Percentiles rank a stretch among this genome's conserved stretches.
These are phyloP conservation scores for Trachelipus rathkii DNA, from an alignment of 1,140 invertebrate species.

Conservation along the genomic window DNA sequence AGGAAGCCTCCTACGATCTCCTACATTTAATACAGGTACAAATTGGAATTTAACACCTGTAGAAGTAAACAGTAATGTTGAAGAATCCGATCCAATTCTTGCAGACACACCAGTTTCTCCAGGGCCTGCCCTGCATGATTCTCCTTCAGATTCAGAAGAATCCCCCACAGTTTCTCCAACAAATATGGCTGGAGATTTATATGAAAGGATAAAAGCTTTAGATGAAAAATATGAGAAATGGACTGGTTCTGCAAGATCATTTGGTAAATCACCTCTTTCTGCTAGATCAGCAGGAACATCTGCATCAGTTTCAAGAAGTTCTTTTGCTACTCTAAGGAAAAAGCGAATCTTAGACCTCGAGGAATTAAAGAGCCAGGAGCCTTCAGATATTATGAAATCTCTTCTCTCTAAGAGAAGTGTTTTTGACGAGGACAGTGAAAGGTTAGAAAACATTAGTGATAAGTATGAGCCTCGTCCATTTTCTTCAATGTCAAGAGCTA, in stretches of 20 bases:
- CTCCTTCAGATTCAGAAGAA: constrained; percentile 44
- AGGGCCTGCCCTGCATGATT: constrained; percentile 39
- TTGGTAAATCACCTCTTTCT: background rate
- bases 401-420: constrained; percentile 86
- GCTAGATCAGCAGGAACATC: constrained; percentile 35
- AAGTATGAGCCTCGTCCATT: constrained; percentile 70
- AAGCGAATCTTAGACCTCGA: constrained; percentile 63
- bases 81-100: constrained; percentile 25
- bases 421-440: constrained; percentile 91
- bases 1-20: constrained; percentile 31
- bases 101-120: constrained; percentile 39
- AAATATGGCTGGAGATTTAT: constrained; percentile 54
- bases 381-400: constrained; percentile 88
- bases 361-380: constrained; percentile 60
- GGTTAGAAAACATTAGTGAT: constrained; percentile 80
- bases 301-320: constrained; percentile 37
- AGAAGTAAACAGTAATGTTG: constrained; percentile 22
- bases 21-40: constrained; percentile 36
- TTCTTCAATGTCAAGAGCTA: constrained; percentile 1
- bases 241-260: constrained; percentile 54
- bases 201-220: constrained; percentile 79
- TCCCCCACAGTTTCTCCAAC: constrained; percentile 47
- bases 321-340: constrained; percentile 49
- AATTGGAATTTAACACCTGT: constrained; percentile 16
- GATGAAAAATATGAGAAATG: constrained; percentile 91